Base-by-base conservation (phyloP, 1,140 invertebrate genomes). In the Liolophura sinensis region DNA sequence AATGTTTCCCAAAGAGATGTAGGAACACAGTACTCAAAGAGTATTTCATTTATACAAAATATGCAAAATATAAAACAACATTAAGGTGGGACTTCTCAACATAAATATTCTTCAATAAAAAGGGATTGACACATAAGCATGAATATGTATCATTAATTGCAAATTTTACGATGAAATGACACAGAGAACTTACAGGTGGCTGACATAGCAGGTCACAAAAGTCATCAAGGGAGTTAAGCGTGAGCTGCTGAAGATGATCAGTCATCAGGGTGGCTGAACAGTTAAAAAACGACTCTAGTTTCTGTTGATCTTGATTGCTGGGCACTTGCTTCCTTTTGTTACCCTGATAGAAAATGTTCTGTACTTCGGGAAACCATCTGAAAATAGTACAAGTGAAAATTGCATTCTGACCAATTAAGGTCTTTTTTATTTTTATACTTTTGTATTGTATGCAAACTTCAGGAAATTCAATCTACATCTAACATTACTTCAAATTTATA, bases 221-320 rank as follows among this genome's bases (percentile, higher is more conserved):
- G 65, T 93, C 91, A 56, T 88, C 84, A 64, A 95, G 88, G 15
- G 93, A 95, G 71, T 90, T 88, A n/a, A 94, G 82, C 68, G 91
- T 92, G 40, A 95, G 81, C 31, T 88, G 88, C 81, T 94, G 92
- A 25, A 96, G 82, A 74, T 95, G 92, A 70, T 90, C 90, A 7
- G 92, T 92, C 94, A 96, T 96, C 22, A 96, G 85, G 20, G 90
- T 90, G 9, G 92, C 90, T 1, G 95, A 88, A 74, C 92, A 93
- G 76, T 94, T 91, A 76, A 92, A 95, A 85, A 95, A 94, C 60
- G 89, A 87, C 75, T 88, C 88, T 74, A 92, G 88, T 76, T 89
- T 87, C 11, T 85, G 87, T 51, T 86, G 87, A 68, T 91, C 88
- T 55, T 89, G 87, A 14, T 88, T 86, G 64, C 89, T 88, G 11